A percentile compares a stretch with the other conserved stretches of the same genome.
Conservation (phyloP, 2,797 vertebrate species). For the Sorex maritimensis region DNA sequence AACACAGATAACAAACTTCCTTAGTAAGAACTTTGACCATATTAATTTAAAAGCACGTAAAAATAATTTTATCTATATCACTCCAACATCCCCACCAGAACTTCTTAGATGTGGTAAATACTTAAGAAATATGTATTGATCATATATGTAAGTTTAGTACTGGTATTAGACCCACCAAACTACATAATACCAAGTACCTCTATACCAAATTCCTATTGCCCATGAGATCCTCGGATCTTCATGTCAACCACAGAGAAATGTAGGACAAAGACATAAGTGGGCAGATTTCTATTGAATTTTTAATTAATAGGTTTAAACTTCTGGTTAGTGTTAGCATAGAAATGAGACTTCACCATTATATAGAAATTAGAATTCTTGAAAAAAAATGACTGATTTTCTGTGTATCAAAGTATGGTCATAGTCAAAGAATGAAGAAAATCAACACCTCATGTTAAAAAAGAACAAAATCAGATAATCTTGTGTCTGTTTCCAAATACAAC, state of each 20-base stretch:
- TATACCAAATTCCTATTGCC: neutral
- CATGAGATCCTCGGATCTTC: accelerated
- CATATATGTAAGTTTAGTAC: accelerated
- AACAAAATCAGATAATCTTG: neutral
- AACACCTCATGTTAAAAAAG: neutral
- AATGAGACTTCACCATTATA: neutral
- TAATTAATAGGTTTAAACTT: neutral
- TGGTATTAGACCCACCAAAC: neutral
- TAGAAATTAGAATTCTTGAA: neutral
- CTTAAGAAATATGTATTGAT: neutral
- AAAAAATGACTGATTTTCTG: neutral
- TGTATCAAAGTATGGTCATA: neutral
- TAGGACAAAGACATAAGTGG: neutral
- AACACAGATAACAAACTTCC: neutral
- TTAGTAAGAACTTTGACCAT: neutral
- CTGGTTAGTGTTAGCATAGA: neutral
- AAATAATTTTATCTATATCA: neutral
- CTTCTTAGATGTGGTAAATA: neutral
- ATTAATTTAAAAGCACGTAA: neutral
- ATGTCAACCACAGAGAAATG: neutral
- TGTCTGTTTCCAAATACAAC: neutral
- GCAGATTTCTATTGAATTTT: neutral
- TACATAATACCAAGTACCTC: too few relatives aligned
- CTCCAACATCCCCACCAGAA: neutral
- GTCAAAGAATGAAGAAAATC: neutral